phyloP scores from a whole-genome alignment of 2,888 invertebrate genomes.

The Biston betularia region DNA sequence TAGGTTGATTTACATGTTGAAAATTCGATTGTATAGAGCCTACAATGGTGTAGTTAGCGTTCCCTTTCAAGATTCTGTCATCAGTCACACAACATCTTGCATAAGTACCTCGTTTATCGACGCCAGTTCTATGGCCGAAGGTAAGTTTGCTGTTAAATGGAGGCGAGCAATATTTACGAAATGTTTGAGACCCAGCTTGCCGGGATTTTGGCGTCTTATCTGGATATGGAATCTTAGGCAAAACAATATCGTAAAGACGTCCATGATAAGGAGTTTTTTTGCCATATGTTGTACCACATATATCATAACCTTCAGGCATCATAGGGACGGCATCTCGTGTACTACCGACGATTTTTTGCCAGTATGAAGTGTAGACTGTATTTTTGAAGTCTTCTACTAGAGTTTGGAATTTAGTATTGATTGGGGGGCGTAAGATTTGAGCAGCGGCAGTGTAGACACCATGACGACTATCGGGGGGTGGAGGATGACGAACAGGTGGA shows the following conservation, averaged over 20 bases:
- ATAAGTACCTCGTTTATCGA: constrained; percentile 79
- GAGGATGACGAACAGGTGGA: constrained; percentile 65
- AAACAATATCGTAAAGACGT: constrained; percentile 70
- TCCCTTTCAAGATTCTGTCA: constrained; percentile 68
- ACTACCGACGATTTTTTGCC: constrained; percentile 66
- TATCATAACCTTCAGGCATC: constrained; percentile 73
- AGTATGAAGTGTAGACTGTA: constrained; percentile 71
- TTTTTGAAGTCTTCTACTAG: constrained; percentile 71
- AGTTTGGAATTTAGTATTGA: constrained; percentile 69
- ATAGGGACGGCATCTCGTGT: constrained; percentile 68
- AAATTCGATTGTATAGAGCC: constrained; percentile 76
- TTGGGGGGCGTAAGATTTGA: constrained; percentile 63
- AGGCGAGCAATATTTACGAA: constrained; percentile 70
- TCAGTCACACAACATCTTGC: constrained; percentile 77
- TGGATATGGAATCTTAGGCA: constrained; percentile 68
- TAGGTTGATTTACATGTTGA: constrained; percentile 62
- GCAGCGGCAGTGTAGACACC: constrained; percentile 60
- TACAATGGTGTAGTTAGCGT: constrained; percentile 60
- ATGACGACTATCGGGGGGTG: constrained; percentile 61
- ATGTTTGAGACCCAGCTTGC: constrained; percentile 58
- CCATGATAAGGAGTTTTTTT: constrained; percentile 61
- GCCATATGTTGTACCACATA: constrained; percentile 65
- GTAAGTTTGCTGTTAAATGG: constrained; percentile 72
- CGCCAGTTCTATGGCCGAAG: constrained; percentile 74
- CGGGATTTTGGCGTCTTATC: constrained; percentile 65